Evolutionary conservation across 2,797 vertebrate genomes (phyloP), one percentile per base, ranked within the genome.

Genomic region (Microctenopoma stevenorrisi): DNA sequence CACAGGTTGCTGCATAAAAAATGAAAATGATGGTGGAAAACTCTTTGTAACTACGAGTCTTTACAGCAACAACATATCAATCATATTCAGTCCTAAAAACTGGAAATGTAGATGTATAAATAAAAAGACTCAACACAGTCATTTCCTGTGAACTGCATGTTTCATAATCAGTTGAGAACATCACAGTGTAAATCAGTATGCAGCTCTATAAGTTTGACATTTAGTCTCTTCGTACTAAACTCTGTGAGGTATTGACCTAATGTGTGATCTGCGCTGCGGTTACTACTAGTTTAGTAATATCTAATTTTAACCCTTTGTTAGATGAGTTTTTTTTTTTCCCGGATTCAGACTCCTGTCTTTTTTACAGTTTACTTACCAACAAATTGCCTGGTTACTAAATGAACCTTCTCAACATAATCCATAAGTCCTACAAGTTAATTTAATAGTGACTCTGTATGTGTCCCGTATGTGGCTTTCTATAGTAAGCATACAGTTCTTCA

Each of bases 1-100:
- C n/a, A 22, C n/a, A 38, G 10, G 40, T 7, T 7, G 5, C 35
- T 62, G 30, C 12, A 8, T 62, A 16, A 5, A 30, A 25, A 56
- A 7, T 40, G n/a, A 37, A 42, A 51, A n/a, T 25, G 38, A 40
- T 8, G 33, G 4, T 44, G n/a, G 8, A 1, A 3, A 33, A n/a
- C 37, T 58, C 26, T 4, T 35, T 60, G 10, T 64, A 74, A 78
- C 54, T 42, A 65, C 60, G n/a, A 44, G 14, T 16, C 15, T 16
- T 14, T 8, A 35, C 1, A 35, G 9, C 33, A 22, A 22, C 22
- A 22, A 22, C 33, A 35, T 9, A 35, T 35, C 33, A 35, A 35
- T 6, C 33, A 9, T 35, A 35, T 35, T 35, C 33, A 35, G 7
- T 35, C 33, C 33, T 35, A 35, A 35, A 35, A 35, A 35, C 22